Base-by-base conservation (phyloP, 2,113 vertebrate species). In the Engystomops pustulosus region DNA sequence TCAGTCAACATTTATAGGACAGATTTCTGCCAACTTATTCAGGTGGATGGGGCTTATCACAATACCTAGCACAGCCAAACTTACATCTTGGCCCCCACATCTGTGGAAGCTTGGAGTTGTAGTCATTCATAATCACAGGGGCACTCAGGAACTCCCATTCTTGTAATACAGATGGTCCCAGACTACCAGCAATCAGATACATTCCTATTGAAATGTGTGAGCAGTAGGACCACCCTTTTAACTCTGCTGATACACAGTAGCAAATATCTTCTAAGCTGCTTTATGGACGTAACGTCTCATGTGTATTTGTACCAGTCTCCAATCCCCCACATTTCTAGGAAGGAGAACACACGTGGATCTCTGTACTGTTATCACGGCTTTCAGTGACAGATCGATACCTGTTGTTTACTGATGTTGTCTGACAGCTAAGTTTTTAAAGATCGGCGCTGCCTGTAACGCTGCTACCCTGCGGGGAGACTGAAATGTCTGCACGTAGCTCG, bases 321-420 rank as follows among this genome's bases (percentile, higher is more conserved):
- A 11, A 2, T 9, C 60, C 30, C 69, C 41, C n/a, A 9, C 2
- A 1, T 10, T 23, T 27, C 55, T 44, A 44, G 20, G 1, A 44
- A 36, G 20, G 3, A 45, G 44, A 2, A 10, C 36, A 44, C 10
- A 15, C 20, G 3, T 23, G 68, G n/a, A 14, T 72, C 70, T 3
- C 44, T 20, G 44, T 1, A 1, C 44, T 20, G 44, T 1, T 38
- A 18, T 69, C 1, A 45, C 44, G 44, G 44, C 44, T 69, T 44
- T 32, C 6, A 34, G 62, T 2, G 30, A 38, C 36, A 49, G 41
- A 49, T 49, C 25, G 27, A 49, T 74, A 14, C 70, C 23, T 45
- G 41, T 71, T 71, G 36, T 47, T 47, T 78, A 25, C 70, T 3
- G 41, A 74, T 15, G 20, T 41, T n/a, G 74, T 77, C 12, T 77